Percentiles rank a stretch among this genome's conserved stretches.
Evolutionary conservation across 2,113 vertebrate species (phyloP).

Genomic region (Poicephalus gulielmi): DNA sequence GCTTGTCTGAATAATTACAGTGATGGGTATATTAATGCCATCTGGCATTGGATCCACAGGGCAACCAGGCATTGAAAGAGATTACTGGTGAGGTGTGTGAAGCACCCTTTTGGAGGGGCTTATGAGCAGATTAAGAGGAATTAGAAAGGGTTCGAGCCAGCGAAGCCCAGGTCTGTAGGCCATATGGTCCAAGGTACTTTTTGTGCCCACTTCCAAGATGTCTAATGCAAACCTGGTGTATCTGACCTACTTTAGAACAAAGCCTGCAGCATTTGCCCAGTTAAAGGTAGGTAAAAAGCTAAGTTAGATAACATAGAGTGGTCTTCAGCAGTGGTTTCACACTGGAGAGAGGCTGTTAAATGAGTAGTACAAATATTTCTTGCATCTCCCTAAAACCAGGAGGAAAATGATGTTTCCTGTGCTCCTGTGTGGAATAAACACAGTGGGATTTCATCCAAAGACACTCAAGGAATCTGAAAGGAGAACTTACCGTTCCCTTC

Average conservation of each 20-base stretch:
- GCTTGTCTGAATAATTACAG: constrained; percentile 23
- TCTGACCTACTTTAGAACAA: constrained; percentile 1
- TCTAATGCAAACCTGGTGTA: background rate
- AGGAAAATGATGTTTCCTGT: background rate
- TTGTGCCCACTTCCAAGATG: background rate
- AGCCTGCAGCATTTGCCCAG: background rate
- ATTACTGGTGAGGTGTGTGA: constrained; percentile 9
- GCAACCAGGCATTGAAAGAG: background rate
- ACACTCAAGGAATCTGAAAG: background rate
- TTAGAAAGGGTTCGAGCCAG: background rate
- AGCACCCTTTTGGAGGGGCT: background rate
- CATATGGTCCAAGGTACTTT: background rate
- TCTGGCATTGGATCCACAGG: background rate
- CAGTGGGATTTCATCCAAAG: background rate
- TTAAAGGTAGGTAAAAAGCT: background rate
- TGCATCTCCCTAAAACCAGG: background rate
- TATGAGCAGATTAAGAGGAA: constrained; percentile 25
- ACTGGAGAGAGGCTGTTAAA: background rate
- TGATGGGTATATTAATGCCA: constrained; percentile 33
- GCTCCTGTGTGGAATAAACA: background rate
- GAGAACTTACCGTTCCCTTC: background rate
- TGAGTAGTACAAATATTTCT: background rate
- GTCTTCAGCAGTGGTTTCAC: background rate
- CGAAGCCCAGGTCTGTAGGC: background rate
- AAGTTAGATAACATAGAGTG: background rate